phyloP scores from a whole-genome alignment of 1,140 invertebrate species.

The Cyphomyrmex costatus region DNA sequence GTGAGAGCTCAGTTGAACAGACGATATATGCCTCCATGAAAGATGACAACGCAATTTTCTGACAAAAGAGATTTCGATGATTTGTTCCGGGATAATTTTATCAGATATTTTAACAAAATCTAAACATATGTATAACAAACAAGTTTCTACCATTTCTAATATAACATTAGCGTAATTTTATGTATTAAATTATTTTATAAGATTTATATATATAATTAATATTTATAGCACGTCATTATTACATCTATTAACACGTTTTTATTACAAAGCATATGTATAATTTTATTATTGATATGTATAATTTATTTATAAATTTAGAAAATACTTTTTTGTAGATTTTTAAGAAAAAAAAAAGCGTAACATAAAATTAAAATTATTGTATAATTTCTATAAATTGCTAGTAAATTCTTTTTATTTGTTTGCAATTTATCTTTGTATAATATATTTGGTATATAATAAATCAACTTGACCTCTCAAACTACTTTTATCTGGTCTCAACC shows the following conservation, averaged over 20 bases:
- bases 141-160: neutral
- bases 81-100: conserved; percentile 7
- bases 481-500: conserved; percentile 20
- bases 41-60: conserved; percentile 46
- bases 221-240: neutral
- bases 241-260: neutral
- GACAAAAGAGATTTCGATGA: conserved; percentile 41
- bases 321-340: neutral
- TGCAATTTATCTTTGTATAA: conserved; percentile 8
- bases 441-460: conserved; percentile 2
- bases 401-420: neutral
- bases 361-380: neutral
- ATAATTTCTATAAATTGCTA: neutral
- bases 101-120: neutral
- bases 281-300: neutral
- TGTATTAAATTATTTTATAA: neutral
- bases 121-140: neutral
- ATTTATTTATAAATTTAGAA: neutral
- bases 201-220: neutral
- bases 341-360: neutral
- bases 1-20: conserved; percentile 9
- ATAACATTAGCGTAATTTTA: conserved; percentile 1
- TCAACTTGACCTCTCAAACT: conserved; percentile 26
- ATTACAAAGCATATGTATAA: neutral
- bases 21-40: conserved; percentile 4